phyloP scores from a whole-genome alignment of 2,888 invertebrate genomes.

The Morpho deidamia region DNA sequence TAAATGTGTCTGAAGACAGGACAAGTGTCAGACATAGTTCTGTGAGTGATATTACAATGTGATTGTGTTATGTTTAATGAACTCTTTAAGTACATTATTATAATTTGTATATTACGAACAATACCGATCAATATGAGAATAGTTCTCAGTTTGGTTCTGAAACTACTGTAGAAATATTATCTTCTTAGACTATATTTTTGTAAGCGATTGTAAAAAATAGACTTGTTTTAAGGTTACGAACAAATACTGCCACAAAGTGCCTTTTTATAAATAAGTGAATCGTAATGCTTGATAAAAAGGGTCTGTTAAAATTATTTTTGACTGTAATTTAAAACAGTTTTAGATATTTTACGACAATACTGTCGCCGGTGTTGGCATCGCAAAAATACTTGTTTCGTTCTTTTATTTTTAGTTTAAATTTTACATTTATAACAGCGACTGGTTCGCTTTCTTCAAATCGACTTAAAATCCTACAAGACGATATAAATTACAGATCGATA shows the following conservation, averaged over 20 bases:
- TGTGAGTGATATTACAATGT: slow-evolving; percentile 76
- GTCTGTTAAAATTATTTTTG: background rate
- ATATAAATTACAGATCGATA: background rate
- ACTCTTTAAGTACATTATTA: slow-evolving; percentile 64
- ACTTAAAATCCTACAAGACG: slow-evolving; percentile 13
- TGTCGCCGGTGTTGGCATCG: slow-evolving; percentile 2
- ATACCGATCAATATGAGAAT: slow-evolving; percentile 27
- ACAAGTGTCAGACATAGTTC: slow-evolving; percentile 55
- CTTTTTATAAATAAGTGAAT: slow-evolving; percentile 48
- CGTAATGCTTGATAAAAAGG: background rate
- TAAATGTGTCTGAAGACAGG: slow-evolving; percentile 60
- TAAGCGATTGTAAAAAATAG: slow-evolving; percentile 60
- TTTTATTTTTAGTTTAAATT: background rate
- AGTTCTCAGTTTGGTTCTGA: slow-evolving; percentile 39
- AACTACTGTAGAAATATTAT: slow-evolving; percentile 50
- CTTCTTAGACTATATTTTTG: slow-evolving; percentile 47
- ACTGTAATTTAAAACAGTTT: slow-evolving; percentile 1
- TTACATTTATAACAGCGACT: slow-evolving; percentile 48
- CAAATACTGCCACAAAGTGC: slow-evolving; percentile 75
- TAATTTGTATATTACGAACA: slow-evolving; percentile 46
- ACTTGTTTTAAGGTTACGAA: slow-evolving; percentile 48
- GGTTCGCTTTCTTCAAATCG: slow-evolving; percentile 49
- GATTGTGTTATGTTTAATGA: slow-evolving; percentile 70
- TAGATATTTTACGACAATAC: slow-evolving; percentile 2
- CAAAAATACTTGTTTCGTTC: background rate